Percentiles rank a stretch among this genome's conserved stretches.
These are phyloP conservation scores for Gadus chalcogrammus DNA, from an alignment of 2,113 vertebrate species.

Conservation along the genomic window DNA sequence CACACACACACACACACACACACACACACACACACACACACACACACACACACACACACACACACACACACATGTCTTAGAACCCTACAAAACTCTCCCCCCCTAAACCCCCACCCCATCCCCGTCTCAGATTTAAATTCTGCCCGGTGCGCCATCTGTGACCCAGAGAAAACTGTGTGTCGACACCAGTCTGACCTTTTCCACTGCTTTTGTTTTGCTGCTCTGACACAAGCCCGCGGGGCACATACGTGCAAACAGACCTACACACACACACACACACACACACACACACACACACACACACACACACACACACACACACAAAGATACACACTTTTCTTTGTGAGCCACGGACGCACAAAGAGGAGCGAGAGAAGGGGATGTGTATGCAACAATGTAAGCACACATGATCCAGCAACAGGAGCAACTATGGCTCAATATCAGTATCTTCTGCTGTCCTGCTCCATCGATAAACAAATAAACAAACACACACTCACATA, in stretches of 20 bases:
- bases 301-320: slow-evolving; percentile 14
- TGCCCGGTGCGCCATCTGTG: slow-evolving; percentile 60
- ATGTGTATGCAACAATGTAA: slow-evolving; percentile 4
- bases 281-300: slow-evolving; percentile 13
- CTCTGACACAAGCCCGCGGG: slow-evolving; percentile 33
- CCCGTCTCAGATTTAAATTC: slow-evolving; percentile 47
- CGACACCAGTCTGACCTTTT: slow-evolving; percentile 62
- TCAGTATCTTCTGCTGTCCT: slow-evolving; percentile 28
- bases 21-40: slow-evolving; percentile 10
- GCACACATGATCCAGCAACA: slow-evolving; percentile 17
- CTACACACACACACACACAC: slow-evolving; percentile 13
- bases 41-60: slow-evolving; percentile 17
- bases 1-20: slow-evolving; percentile 22
- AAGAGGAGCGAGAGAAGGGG: slow-evolving; percentile 3
- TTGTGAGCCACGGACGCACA: background rate
- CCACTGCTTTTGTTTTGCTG: slow-evolving; percentile 47
- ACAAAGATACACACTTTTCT: background rate
- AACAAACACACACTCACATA: slow-evolving; percentile 2
- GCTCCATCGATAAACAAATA: slow-evolving; percentile 23
- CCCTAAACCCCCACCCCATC: slow-evolving; percentile 8
- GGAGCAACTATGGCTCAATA: slow-evolving; percentile 41
- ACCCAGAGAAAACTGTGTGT: slow-evolving; percentile 53
- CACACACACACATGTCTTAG: slow-evolving; percentile 26
- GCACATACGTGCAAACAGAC: slow-evolving; percentile 6
- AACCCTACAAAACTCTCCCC: slow-evolving; percentile 22